These are phyloP conservation scores for Microcebus murinus DNA, from an alignment of 2,113 vertebrate genomes.

Conservation along the genomic window DNA sequence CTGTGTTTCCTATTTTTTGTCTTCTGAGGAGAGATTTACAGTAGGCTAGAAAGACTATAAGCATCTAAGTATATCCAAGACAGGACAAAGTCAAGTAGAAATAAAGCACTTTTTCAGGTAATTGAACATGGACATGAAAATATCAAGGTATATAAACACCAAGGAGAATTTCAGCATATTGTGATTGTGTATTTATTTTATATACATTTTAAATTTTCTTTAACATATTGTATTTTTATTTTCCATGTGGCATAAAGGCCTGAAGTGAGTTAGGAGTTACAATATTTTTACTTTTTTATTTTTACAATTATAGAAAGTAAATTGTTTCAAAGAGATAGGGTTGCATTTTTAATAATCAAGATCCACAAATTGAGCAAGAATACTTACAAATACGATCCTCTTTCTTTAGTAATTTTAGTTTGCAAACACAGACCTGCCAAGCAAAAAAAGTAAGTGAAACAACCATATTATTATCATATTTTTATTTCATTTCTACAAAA, in stretches of 20 bases:
- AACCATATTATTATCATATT: constrained; percentile 51
- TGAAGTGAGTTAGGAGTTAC: background rate
- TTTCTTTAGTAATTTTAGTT: constrained; percentile 50
- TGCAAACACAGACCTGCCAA: constrained; percentile 39
- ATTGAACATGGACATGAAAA: constrained; percentile 49
- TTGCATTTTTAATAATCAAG: constrained; percentile 30
- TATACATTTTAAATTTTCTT: constrained; percentile 48
- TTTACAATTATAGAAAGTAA: constrained; percentile 43
- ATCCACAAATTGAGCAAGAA: background rate
- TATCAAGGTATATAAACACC: constrained; percentile 17
- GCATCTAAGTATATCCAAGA: background rate
- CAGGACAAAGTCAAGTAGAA: constrained; percentile 2
- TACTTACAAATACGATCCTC: background rate
- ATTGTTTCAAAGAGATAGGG: constrained; percentile 11
- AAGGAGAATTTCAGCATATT: constrained; percentile 31
- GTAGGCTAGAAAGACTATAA: background rate
- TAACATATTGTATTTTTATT: constrained; percentile 50
- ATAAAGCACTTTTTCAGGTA: constrained; percentile 52
- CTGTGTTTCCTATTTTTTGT: background rate
- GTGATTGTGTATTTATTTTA: constrained; percentile 37
- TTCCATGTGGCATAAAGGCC: constrained; percentile 29
- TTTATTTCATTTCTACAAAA: constrained; percentile 56
- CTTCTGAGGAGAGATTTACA: background rate
- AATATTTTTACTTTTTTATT: constrained; percentile 7
- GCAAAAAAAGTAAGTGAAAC: constrained; percentile 1